Percentiles rank a stretch among this genome's conserved stretches.
phyloP scores from a whole-genome alignment of 2,113 vertebrate genomes.

The Noturus placidus region DNA sequence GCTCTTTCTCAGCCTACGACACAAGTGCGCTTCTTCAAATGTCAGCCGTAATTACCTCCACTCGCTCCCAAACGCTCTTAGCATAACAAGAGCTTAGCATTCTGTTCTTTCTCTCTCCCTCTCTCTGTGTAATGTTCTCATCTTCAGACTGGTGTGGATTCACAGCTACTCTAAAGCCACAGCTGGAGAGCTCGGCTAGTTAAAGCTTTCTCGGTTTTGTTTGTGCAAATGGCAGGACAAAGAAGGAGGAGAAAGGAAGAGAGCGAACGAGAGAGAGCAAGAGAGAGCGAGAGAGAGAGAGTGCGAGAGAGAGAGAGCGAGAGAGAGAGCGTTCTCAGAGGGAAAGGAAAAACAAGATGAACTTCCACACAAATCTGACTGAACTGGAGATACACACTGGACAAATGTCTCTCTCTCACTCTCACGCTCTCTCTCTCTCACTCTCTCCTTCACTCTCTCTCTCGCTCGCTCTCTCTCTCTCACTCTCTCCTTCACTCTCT shows the following conservation, averaged over 20 bases:
- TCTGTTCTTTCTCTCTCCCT: conserved; percentile 35
- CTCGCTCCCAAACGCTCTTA: conserved; percentile 63
- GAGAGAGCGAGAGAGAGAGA: not conserved
- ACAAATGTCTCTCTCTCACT: not conserved
- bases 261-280: not conserved
- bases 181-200: conserved; percentile 1
- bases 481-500: too few species aligned
- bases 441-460: not conserved
- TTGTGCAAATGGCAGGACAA: conserved; percentile 35
- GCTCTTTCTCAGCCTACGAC: conserved; percentile 60
- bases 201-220: conserved; percentile 48
- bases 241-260: conserved; percentile 24
- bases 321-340: not conserved
- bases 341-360: conserved; percentile 25
- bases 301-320: conserved; percentile 11
- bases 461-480: too few species aligned
- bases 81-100: conserved; percentile 65
- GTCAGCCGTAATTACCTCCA: conserved; percentile 75
- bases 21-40: conserved; percentile 75
- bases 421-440: too few species aligned
- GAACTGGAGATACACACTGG: conserved; percentile 14
- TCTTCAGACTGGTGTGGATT: conserved; percentile 49
- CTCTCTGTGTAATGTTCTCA: not conserved
- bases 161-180: conserved; percentile 37
- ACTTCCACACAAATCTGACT: conserved; percentile 46